Base-by-base conservation (phyloP, 2,113 vertebrate genomes). In the Cettia cetti region DNA sequence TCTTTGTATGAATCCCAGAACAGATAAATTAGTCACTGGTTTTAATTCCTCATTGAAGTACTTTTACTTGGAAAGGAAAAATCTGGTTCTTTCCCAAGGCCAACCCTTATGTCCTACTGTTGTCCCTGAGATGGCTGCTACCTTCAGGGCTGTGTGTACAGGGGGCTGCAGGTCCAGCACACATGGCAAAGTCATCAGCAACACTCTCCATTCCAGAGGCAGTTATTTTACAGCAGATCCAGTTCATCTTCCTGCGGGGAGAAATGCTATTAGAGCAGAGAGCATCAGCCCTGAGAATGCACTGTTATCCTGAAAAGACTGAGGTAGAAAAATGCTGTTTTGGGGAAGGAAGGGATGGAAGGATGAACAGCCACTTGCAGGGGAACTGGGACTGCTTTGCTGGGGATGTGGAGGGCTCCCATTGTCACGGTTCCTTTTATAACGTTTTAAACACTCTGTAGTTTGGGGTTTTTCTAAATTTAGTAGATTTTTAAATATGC, bases 151-250 rank as follows among this genome's bases (percentile, higher is more conserved):
- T 97, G 2, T 94, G 91, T 70, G 94, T 94, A 31, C 96, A 92
- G 82, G 98, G 97, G 52, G 98, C 22, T 2, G 96, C 96, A 3
- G 98, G 98, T 78, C 95, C 87, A 70, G 92, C 74, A 30, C 98
- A 98, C 61, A 97, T 92, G 85, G 97, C 98, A 80, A 99, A 97
- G 92, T 99, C 99, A 6, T 97, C 97, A 69, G 98, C 97, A 61
- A 97, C 91, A 21, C 94, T 92, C 94, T 89, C 95, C 3, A 98
- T 88, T 16, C 98, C 98, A 66, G 96, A 98, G 2, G 97, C 95
- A 19, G 95, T 33, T 18, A 70, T 97, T 93, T 98, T 98, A 94
- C 98, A 98, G 79, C 90, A 98, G 57, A 99, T 97, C 98, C 99
- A 99, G 86, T 97, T 97, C 82, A 98, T 96, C 57, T 90, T 98